Evolutionary conservation across 1,140 invertebrate genomes (phyloP).

Genomic region (Lasioglossum baleicum): DNA sequence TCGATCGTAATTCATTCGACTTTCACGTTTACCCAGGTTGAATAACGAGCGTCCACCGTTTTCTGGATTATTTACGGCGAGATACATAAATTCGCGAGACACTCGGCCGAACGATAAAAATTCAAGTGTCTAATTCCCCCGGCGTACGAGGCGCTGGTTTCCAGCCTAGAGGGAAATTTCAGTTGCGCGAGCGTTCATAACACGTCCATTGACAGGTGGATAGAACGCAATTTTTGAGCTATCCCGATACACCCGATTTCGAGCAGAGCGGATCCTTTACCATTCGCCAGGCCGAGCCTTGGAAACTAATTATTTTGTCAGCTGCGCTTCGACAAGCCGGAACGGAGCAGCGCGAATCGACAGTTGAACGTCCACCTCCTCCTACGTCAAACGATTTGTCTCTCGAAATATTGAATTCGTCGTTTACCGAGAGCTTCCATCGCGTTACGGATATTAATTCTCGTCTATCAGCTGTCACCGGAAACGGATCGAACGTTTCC

Average conservation of each 20-base stretch:
- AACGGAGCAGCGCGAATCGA: conserved; percentile 41
- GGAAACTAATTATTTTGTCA: conserved; percentile 67
- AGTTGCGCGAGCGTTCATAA: conserved; percentile 5
- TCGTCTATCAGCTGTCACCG: conserved; percentile 42
- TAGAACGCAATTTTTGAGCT: conserved; percentile 47
- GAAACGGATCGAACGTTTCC: conserved; percentile 7
- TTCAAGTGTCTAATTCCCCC: conserved; percentile 3
- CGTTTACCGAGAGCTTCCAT: conserved; percentile 45
- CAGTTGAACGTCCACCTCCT: conserved; percentile 58
- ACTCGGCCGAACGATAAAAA: background rate
- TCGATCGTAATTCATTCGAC: background rate
- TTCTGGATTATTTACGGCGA: background rate
- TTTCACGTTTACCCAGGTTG: background rate
- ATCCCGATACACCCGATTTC: conserved; percentile 58
- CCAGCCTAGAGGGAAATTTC: conserved; percentile 1
- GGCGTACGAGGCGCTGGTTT: background rate
- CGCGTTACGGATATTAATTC: conserved; percentile 57
- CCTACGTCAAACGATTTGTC: conserved; percentile 62
- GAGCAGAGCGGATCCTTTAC: conserved; percentile 48
- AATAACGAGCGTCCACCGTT: background rate
- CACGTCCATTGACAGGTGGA: conserved; percentile 50
- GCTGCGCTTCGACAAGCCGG: conserved; percentile 57
- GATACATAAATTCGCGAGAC: background rate
- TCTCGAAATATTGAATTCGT: conserved; percentile 62
- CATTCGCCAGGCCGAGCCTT: conserved; percentile 41